Conservation (phyloP, 2,797 vertebrate species). For the Anas bahamensis region DNA sequence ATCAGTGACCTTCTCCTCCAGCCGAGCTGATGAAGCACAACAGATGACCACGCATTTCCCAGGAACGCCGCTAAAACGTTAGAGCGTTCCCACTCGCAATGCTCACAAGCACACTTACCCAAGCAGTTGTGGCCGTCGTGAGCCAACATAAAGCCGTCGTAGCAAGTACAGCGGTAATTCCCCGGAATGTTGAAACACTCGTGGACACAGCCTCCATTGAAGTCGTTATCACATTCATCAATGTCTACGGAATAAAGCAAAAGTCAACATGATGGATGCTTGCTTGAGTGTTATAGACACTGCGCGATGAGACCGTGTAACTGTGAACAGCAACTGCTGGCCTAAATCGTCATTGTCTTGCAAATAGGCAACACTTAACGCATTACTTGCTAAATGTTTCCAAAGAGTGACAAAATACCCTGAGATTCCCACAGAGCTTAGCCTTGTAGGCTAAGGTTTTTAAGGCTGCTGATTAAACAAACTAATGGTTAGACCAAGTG, state of each 20-base stretch:
- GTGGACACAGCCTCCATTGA: slow-evolving; percentile 97
- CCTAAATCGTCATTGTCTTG: background rate
- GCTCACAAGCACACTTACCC: slow-evolving; percentile 74
- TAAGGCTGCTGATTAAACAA: background rate
- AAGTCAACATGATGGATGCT: slow-evolving; percentile 65
- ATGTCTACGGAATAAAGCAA: slow-evolving; percentile 85
- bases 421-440: background rate
- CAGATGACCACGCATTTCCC: accelerated
- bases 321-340: background rate
- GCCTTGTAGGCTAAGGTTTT: background rate
- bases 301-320: background rate
- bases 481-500: background rate
- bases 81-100: background rate
- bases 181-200: slow-evolving; percentile 98
- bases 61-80: background rate
- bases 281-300: slow-evolving; percentile 39
- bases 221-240: slow-evolving; percentile 94
- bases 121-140: slow-evolving; percentile 98
- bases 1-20: background rate
- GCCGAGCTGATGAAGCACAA: background rate
- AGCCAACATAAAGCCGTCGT: slow-evolving; percentile 95
- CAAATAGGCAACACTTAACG: slow-evolving; percentile 4
- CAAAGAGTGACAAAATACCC: background rate
- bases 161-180: slow-evolving; percentile 97
- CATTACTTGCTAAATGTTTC: background rate